Conservation (phyloP, 2,888 invertebrate genomes). For the Eupeodes luniger region DNA sequence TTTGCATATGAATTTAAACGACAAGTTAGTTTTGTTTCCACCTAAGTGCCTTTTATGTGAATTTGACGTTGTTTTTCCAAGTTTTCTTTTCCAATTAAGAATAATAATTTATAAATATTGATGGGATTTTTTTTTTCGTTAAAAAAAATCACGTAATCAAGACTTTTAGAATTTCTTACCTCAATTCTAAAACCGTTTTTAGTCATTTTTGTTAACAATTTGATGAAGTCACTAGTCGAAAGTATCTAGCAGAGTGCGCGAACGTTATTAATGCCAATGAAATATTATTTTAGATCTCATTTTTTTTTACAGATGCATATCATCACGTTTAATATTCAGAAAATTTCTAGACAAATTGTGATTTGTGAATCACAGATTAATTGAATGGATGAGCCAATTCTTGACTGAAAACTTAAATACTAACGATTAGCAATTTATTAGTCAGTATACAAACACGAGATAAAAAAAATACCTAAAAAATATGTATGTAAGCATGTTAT, state of each 20-base stretch:
- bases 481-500: too few relatives aligned
- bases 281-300: constrained; percentile 27
- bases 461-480: neutral
- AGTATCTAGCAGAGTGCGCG: constrained; percentile 36
- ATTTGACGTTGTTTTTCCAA: constrained; percentile 13
- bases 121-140: constrained; percentile 17
- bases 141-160: constrained; percentile 53
- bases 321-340: constrained; percentile 4
- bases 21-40: constrained; percentile 17
- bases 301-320: neutral
- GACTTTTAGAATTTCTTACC: constrained; percentile 36
- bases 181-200: constrained; percentile 35
- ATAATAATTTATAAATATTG: constrained; percentile 9
- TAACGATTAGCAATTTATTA: neutral
- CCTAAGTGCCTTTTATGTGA: constrained; percentile 48
- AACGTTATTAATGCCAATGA: constrained; percentile 23
- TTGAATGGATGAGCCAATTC: neutral
- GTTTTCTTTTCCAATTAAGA: constrained; percentile 17
- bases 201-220: constrained; percentile 46
- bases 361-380: neutral
- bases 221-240: constrained; percentile 25
- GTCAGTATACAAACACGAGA: neutral
- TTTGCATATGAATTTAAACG: constrained; percentile 48
- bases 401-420: neutral
- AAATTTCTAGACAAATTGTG: neutral